These are phyloP conservation scores for Gopherus evgoodei DNA, from an alignment of 2,113 vertebrate genomes.

Conservation along the genomic window DNA sequence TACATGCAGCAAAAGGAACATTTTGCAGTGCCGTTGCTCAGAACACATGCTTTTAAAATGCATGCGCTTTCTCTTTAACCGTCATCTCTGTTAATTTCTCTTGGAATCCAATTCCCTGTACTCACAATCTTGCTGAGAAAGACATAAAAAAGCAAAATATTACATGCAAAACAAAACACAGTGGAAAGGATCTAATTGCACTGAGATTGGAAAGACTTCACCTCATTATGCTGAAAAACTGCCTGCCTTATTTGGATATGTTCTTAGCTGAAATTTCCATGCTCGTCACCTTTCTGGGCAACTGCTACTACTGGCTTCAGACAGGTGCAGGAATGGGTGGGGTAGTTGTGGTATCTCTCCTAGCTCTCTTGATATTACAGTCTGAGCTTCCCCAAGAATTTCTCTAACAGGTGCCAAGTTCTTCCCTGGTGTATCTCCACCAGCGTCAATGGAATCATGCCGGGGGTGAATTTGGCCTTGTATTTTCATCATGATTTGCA, in stretches of 20 bases:
- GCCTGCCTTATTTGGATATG: background rate
- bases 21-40: fast-evolving
- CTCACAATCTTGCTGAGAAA: slow-evolving; percentile 26
- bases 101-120: slow-evolving; percentile 16
- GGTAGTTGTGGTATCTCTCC: fast-evolving
- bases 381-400: background rate
- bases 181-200: slow-evolving; percentile 66
- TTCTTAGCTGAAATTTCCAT: background rate
- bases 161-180: slow-evolving; percentile 45
- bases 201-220: slow-evolving; percentile 38
- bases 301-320: background rate
- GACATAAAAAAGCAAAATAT: slow-evolving; percentile 30
- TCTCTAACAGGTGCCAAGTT: background rate
- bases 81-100: background rate
- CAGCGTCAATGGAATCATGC: background rate
- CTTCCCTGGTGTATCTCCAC: background rate
- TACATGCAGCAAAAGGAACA: no score
- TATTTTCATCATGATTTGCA: background rate
- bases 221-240: slow-evolving; percentile 60
- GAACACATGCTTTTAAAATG: fast-evolving
- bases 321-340: fast-evolving
- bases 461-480: fast-evolving
- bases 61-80: fast-evolving
- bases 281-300: background rate
- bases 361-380: background rate